These are phyloP conservation scores for Agapetus fuscipes DNA, from an alignment of 2,888 invertebrate genomes.

Conservation along the genomic window DNA sequence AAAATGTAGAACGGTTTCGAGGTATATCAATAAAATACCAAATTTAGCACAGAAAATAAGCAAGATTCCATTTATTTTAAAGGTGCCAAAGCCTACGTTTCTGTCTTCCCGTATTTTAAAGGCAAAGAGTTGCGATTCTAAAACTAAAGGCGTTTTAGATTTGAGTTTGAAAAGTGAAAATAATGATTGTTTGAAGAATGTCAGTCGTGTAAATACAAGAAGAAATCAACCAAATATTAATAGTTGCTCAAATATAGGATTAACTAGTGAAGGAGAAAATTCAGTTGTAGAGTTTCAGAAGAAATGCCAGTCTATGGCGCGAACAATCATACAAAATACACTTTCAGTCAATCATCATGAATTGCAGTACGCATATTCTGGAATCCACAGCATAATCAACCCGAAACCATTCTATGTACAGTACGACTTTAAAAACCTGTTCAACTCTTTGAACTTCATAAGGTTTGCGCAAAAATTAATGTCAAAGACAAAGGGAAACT, in stretches of 20 bases:
- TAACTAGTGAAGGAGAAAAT: not conserved
- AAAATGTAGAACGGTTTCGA: conserved; percentile 1
- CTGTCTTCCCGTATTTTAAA: not conserved
- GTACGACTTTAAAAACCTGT: conserved; percentile 22
- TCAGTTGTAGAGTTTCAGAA: conserved; percentile 13
- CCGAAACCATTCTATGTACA: conserved; percentile 28
- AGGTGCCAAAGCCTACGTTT: conserved; percentile 13
- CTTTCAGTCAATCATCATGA: conserved; percentile 38
- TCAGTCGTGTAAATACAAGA: not conserved
- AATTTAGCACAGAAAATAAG: conserved; percentile 4
- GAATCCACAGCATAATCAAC: conserved; percentile 50
- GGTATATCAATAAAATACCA: conserved; percentile 3
- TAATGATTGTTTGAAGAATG: too few relatives aligned
- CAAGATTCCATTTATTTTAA: conserved; percentile 10
- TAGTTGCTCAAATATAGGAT: not conserved
- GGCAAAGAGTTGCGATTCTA: not conserved
- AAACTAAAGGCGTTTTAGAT: not conserved
- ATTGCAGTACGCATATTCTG: conserved; percentile 38
- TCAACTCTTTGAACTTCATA: conserved; percentile 18
- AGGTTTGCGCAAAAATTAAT: conserved; percentile 18
- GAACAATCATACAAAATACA: conserved; percentile 39
- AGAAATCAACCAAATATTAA: not conserved
- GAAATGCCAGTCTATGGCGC: conserved; percentile 30
- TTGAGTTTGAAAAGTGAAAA: conserved; percentile 2
- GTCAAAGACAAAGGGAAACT: conserved; percentile 11